Percentiles rank a stretch among this genome's conserved stretches.
These are phyloP conservation scores for Hypotaenidia okinawae DNA, from an alignment of 2,797 vertebrate genomes.

Conservation along the genomic window DNA sequence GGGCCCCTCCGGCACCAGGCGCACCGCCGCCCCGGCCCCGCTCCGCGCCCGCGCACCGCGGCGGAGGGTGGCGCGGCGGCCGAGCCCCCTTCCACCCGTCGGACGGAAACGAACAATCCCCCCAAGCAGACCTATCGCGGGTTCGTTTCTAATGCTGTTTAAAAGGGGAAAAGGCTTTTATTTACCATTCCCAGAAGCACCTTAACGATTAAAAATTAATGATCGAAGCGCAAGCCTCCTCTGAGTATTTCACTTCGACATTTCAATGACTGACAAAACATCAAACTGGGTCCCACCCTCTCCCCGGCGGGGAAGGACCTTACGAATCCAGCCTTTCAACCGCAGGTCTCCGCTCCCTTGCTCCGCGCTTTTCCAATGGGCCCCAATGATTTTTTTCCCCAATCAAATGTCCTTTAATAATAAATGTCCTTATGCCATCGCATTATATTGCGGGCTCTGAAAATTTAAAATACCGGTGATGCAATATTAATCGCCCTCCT, in stretches of 20 bases:
- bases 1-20: background rate
- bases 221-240: constrained; percentile 46
- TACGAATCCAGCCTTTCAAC: background rate
- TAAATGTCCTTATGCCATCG: constrained; percentile 84
- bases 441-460: constrained; percentile 84
- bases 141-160: constrained; percentile 44
- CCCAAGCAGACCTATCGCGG: background rate
- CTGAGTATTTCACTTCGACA: constrained; percentile 33
- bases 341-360: background rate
- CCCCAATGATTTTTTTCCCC: constrained; percentile 65
- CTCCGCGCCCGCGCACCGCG: background rate
- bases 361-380: background rate
- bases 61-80: background rate
- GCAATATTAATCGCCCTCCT: constrained; percentile 88
- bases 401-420: constrained; percentile 87
- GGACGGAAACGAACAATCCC: background rate
- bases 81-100: background rate
- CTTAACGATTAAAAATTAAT: constrained; percentile 84
- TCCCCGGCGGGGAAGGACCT: background rate
- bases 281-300: background rate
- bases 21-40: background rate
- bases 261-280: constrained; percentile 49
- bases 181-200: constrained; percentile 78
- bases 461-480: constrained; percentile 88
- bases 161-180: constrained; percentile 69